Evolutionary conservation across 2,888 invertebrate species (phyloP).

Genomic region (Candidula unifasciata): DNA sequence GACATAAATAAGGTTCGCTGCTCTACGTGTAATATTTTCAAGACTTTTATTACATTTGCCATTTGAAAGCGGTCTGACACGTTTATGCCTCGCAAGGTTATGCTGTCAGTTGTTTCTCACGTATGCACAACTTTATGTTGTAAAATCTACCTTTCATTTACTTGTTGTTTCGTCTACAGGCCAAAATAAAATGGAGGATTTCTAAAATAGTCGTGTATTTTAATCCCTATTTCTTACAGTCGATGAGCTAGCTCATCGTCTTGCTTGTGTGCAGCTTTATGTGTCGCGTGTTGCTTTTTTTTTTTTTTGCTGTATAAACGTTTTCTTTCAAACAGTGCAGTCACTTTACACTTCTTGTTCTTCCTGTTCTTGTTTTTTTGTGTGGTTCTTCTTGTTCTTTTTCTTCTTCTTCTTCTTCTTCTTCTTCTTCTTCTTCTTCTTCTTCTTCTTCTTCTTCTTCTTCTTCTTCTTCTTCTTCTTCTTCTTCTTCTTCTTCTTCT

Average conservation of each 20-base stretch:
- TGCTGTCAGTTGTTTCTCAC: not conserved
- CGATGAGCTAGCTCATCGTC: no score
- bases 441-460: not conserved
- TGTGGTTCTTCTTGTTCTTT: not conserved
- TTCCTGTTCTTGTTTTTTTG: not conserved
- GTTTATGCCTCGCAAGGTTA: not conserved
- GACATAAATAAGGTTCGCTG: not conserved
- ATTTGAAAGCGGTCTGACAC: not conserved
- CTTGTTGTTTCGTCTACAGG: no score
- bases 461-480: slow-evolving; percentile 9
- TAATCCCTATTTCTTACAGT: no score
- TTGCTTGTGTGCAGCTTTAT: no score
- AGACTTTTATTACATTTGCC: not conserved
- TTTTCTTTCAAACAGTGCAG: no score
- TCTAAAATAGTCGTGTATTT: no score
- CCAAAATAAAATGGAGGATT: no score
- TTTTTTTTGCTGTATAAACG: no score
- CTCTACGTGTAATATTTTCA: not conserved
- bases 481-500: not conserved
- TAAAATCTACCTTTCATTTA: no score
- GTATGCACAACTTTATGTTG: not conserved
- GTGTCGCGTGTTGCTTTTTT: no score
- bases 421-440: slow-evolving; percentile 15
- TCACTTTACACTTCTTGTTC: slow-evolving; percentile 16
- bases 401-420: slow-evolving; percentile 16